Base-by-base conservation (phyloP, 1,140 invertebrate species). In the Adoxophyes honmai region DNA sequence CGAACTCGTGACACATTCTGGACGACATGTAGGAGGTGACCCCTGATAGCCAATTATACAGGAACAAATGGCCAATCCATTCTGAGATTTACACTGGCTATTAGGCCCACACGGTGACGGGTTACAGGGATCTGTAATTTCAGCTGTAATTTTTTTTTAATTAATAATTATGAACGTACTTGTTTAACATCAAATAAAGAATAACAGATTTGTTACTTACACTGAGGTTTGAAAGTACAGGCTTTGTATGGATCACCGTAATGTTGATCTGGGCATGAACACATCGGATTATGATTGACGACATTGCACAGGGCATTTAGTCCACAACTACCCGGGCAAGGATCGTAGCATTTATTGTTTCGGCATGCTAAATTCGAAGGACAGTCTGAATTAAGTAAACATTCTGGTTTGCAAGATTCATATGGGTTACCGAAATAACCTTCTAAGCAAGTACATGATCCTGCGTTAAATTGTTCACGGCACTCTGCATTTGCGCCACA, bases 361-460 rank as follows among this genome's bases (percentile, higher is more conserved):
- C 89, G 67, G 63, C 91, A 93, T 5, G 91, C 91, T 34, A 84
- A 59, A 66, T 90, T 86, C 5, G 89, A 82, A 2, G 89, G 70
- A 66, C 91, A 93, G 66, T 93, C 91, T 4, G 90, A 90, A 68
- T 90, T 92, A 38, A 90, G 71, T 59, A 90, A 73, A 68, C 91
- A 92, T 78, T 93, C 92, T 3, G 92, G 93, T 33, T 90, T 89
- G 68, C 92, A 93, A 18, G 75, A 72, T 51, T 90, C 91, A 67
- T 95, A 94, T 0, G 96, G 95, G 84, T 96, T 95, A 28, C 96
- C 96, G 66, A 94, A 92, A 71, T 94, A 95, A 28, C 93, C 93
- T 6, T 91, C 90, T 36, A 93, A 65, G 74, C 95, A 96, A 52
- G 92, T 92, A 73, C 95, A 96, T 60, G 94, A 92, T 55, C 94